Evolutionary conservation across 2,888 invertebrate genomes (phyloP), one percentile per base, ranked within the genome.

Genomic region (Euzophera pinguis): DNA sequence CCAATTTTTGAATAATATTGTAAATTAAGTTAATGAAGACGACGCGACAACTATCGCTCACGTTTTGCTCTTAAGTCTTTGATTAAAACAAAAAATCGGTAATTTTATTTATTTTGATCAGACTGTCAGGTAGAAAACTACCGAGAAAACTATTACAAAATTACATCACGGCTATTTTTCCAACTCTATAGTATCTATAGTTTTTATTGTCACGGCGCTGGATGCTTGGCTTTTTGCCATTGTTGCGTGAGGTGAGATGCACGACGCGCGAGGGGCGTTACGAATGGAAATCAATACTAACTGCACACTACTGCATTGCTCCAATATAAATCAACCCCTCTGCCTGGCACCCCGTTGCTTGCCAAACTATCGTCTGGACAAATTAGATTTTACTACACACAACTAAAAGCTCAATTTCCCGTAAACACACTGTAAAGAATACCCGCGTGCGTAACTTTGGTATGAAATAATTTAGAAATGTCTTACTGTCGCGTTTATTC

Each of bases 221-320:
- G 69, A 69, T 71, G 72, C 75, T 86, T 88, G 88, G 87, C 85
- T 69, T 79, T 75, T 71, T 80, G 87, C 87, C 88, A 87, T 84
- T 77, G 74, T 70, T 86, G 85, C 86, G 87, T 85, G 81, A 84
- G 84, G 81, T 81, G 82, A 81, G 81, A 82, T 81, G 75, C 75
- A 71, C 32, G 65, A 58, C 58, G 62, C 53, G 70, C 60, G 72
- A 73, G 70, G 75, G 83, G 79, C 77, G 78, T 78, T 75, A 74
- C 78, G 75, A 85, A 85, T 88, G 85, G 90, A 89, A 90, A 90
- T 90, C 90, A 89, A 90, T 91, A 90, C 89, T 85, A 88, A 90
- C 87, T 90, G 89, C 90, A 90, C 81, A 84, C 81, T 85, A 85
- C 86, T 89, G 90, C 90, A 90, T 84, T 90, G 90, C 90, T 90